Percentiles rank a stretch among this genome's conserved stretches.
Evolutionary conservation across 2,113 vertebrate species (phyloP).

Genomic region (Hippoglossus stenolepis): DNA sequence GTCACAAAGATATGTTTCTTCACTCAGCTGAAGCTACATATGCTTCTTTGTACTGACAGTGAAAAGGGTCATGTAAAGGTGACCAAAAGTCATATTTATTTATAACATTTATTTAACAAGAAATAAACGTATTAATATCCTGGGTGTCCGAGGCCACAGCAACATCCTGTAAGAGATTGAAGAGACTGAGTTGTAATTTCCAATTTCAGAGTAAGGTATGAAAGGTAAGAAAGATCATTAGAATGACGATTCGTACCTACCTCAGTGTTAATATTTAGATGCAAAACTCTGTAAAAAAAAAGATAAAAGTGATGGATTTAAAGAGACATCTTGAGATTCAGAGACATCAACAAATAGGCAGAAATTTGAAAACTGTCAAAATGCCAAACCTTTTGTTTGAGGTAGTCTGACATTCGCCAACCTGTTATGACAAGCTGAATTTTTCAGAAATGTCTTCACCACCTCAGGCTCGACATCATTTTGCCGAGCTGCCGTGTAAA

Average conservation of each 20-base stretch:
- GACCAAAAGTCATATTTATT: slow-evolving; percentile 15
- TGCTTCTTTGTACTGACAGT: no score
- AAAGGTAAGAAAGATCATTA: not conserved
- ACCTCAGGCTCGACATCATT: not conserved
- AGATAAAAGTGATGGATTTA: no score
- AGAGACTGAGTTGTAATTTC: not conserved
- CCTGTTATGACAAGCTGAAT: slow-evolving; percentile 43
- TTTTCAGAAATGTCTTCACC: slow-evolving; percentile 45
- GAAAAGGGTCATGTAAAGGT: no score
- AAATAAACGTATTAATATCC: not conserved
- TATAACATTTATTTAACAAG: slow-evolving; percentile 23
- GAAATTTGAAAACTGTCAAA: not conserved
- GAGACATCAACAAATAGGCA: not conserved
- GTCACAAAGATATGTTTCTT: no score
- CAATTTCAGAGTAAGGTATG: not conserved
- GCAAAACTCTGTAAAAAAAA: slow-evolving; percentile 46
- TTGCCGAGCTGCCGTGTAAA: slow-evolving; percentile 37
- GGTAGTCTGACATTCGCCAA: slow-evolving; percentile 5
- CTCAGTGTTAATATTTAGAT: slow-evolving; percentile 13
- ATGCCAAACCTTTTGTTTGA: slow-evolving; percentile 57
- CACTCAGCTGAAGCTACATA: no score
- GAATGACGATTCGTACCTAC: not conserved
- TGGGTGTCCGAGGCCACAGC: not conserved
- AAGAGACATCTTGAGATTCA: not conserved
- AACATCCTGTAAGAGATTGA: slow-evolving; percentile 27